Evolutionary conservation across 64 coral and sea anemone species (phyloP), one percentile per base, ranked within the genome.

Genomic region (Montipora cactus): DNA sequence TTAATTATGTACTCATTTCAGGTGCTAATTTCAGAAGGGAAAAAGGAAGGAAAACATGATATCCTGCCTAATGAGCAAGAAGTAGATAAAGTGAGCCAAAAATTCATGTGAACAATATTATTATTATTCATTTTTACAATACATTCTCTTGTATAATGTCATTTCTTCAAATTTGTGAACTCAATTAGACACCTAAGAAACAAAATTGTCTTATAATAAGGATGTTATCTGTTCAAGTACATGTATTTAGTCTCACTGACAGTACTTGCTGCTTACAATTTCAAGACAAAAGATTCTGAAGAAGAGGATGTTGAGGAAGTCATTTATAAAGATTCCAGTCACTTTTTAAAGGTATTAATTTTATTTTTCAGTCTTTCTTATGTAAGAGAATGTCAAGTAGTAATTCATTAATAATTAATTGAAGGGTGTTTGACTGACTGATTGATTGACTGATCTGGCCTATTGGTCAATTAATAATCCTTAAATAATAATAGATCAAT

Each of bases 311-410:
- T 92, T 14, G 95, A 96, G 13, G 95, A 99, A 87, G 92, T 96
- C 25, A 90, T 96, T 44, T 99, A 99, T 58, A 99, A 99, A 87
- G 98, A 96, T 51, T 99, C 98, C n/a, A 99, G 98, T 92, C 95
- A 96, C 13, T 99, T 99, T 37, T 87, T 99, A 45, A 99, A 99
- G 98, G 98, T 99, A 84, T 64, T 57, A 6, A 57, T 21, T 53
- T 8, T 45, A 25, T 13, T 58, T 62, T 14, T 45, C 73, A 22
- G 51, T 47, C 66, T 74, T n/a, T 22, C 8, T 45, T 64, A 12
- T 14, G 53, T 11, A 8, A 8, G 11, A 57, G 53, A 6, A 57
- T 57, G 11, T 57, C 7, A 37, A 37, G 37, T 37, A 37, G 37
- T 37, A 37, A 37, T 37, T 37, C 37, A 37, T 37, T 37, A 37